A percentile compares a stretch with the other conserved stretches of the same genome.
Evolutionary conservation across 2,888 invertebrate species (phyloP).

Genomic region (Loripinus fragilis): DNA sequence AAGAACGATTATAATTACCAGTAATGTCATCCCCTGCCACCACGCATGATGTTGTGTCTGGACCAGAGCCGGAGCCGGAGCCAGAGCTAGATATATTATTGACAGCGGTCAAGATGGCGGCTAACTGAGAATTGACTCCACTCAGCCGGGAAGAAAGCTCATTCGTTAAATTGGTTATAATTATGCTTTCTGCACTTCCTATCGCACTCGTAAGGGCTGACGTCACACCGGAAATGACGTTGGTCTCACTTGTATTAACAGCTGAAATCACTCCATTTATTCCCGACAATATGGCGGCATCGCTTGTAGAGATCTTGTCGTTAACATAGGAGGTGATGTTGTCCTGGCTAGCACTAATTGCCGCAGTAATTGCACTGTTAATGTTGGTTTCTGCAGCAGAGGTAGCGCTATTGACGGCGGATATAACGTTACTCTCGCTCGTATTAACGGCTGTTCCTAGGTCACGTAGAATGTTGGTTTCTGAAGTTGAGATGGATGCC

Average conservation of each 20-base stretch:
- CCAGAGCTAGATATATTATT: not conserved
- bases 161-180: not conserved
- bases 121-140: not conserved
- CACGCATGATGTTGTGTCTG: not conserved
- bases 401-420: not conserved
- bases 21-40: not conserved
- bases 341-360: not conserved
- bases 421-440: not conserved
- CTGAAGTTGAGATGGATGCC: not conserved
- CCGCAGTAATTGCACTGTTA: not conserved
- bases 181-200: not conserved
- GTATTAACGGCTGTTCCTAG: not conserved
- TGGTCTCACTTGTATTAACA: not conserved
- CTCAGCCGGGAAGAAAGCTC: not conserved
- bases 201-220: not conserved
- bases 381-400: not conserved
- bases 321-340: not conserved
- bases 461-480: not conserved
- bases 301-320: not conserved
- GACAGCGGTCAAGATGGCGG: not conserved
- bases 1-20: not conserved
- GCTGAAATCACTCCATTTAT: not conserved
- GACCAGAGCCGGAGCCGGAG: not conserved
- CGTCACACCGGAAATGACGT: not conserved
- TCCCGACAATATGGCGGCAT: not conserved